Evolutionary conservation across 35 echinoderm and acorn worm genomes (phyloP), one percentile per base, ranked within the genome.

Genomic region (Ophiothrix spiculata): DNA sequence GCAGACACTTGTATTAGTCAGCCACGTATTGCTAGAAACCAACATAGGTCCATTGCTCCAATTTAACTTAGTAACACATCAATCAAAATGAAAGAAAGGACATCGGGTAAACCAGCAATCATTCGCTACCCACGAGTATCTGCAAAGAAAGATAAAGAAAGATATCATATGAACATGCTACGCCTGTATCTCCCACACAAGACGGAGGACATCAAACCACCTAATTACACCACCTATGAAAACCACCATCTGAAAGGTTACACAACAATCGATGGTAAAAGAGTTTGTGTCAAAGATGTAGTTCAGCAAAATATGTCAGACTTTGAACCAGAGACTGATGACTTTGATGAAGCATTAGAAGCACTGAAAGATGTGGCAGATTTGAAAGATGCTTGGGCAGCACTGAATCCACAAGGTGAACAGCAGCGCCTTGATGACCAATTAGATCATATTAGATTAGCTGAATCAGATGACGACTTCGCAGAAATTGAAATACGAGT

Each of bases 351-450:
- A 34, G 88, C 88, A 82, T 38, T 41, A 33, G 78, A 87, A 40
- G 33, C 77, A 49, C 28, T 78, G 8, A n/a, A 73, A 56, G n/a
- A n/a, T n/a, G n/a, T n/a, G n/a, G n/a, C n/a, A n/a, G n/a, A n/a
- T n/a, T 11, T 54, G 8, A 76, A 94, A 78, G 92, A 90, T 90
- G 88, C 87, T 83, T 90, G 88, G 92, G 75, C 80, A 69, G 40
- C 76, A 56, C 81, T 89, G 12, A 74, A 46, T 75, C 90, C 90
- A 41, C 35, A 89, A 76, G 42, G 11, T 93, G 87, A 93, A 81
- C 34, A 83, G 49, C 34, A 91, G n/a, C n/a, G n/a, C 77, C 0
- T 79, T 23, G 87, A 92, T 36, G 54, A 60, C 39, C 4, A 37
- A 84, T 15, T 21, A 37, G 54, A 81, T 35, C 56, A 34, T 35